Conservation (phyloP, 2,797 vertebrate species). For the Odontamblyopus lacepedii region DNA sequence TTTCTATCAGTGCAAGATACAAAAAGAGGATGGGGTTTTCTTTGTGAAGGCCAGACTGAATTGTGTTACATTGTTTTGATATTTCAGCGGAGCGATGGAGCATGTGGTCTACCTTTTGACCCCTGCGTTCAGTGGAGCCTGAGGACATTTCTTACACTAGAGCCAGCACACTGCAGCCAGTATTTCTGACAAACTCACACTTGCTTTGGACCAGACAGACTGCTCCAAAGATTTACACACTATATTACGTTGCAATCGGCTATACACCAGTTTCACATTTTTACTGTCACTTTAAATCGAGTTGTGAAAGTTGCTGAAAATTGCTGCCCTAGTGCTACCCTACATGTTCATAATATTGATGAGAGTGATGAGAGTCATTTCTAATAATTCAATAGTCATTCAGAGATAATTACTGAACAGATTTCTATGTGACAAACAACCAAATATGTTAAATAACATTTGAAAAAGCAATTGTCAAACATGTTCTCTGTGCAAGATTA, state of each 20-base stretch:
- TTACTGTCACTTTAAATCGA: slow-evolving; percentile 6
- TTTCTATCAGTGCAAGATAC: neutral
- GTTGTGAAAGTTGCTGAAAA: neutral
- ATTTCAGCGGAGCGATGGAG: neutral
- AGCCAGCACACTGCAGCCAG: neutral
- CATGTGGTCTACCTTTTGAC: slow-evolving; percentile 22
- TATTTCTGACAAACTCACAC: slow-evolving; percentile 5
- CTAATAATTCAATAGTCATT: neutral
- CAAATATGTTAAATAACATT: neutral
- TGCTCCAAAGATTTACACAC: neutral
- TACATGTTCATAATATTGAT: neutral
- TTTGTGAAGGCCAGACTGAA: neutral
- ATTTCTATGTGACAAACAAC: neutral
- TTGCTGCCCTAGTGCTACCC: neutral
- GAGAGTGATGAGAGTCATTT: neutral
- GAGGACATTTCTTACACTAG: slow-evolving; percentile 5
- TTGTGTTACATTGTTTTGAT: slow-evolving; percentile 6
- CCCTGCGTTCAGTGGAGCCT: neutral
- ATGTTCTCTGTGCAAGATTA: neutral
- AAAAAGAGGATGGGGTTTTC: neutral
- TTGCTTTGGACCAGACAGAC: neutral
- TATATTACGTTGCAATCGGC: neutral
- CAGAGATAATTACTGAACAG: no score
- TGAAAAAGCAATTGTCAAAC: neutral
- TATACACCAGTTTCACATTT: neutral